Evolutionary conservation across 2,888 invertebrate species (phyloP), one percentile per base, ranked within the genome.

Genomic region (Autographa pulchrina): DNA sequence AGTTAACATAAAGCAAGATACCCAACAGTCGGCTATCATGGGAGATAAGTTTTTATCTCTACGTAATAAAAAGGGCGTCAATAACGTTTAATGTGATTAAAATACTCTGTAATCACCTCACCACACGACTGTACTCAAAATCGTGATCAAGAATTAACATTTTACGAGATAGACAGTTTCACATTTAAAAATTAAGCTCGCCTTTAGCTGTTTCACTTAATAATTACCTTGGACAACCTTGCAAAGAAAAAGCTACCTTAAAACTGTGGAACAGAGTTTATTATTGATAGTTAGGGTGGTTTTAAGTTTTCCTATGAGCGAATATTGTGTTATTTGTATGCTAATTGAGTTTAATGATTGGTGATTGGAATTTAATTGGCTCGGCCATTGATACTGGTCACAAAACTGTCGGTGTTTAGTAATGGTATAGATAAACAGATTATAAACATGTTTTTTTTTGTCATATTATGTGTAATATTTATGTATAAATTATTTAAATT

Each of bases 161-260:
- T 86, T 82, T 80, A 87, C 83, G 85, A 85, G 77, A 78, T 72
- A 72, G 78, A 86, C 76, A 70, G 76, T 75, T 78, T 72, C 80
- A 81, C 76, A 74, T 81, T 83, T 72, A 67, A 84, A 82, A 82
- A 85, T 84, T 82, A 77, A 80, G 54, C 71, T 20, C 66, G 63
- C 16, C 65, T 75, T 62, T 72, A 32, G 70, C 25, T 62, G 65
- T 52, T 71, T 66, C 25, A 56, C 72, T 70, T 65, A 61, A 70
- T 80, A 76, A 77, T 79, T 64, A 73, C 68, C 35, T 70, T 65
- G 54, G 31, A 58, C 14, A 31, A 48, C 18, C 13, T 38, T 16
- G n/a, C 14, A 72, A 64, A 31, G 52, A 56, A 58, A 74, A 75
- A 5, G 41, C 20, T 60, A 65, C 68, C n/a, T 70, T 83, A 76